phyloP scores from a whole-genome alignment of 2,888 invertebrate species.

The Malthinus seriepunctatus region DNA sequence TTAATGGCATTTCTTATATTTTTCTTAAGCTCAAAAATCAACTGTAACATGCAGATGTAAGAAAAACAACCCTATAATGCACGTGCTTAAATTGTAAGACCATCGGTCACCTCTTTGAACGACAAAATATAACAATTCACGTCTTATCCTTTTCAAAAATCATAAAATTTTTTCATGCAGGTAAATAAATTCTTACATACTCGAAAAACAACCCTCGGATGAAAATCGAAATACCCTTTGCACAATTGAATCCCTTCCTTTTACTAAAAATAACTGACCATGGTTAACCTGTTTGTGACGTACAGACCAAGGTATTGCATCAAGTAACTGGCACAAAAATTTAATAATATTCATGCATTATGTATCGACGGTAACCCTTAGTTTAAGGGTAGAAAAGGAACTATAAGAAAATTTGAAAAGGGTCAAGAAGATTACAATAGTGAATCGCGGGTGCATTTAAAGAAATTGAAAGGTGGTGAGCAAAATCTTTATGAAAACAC shows the following conservation, averaged over 20 bases:
- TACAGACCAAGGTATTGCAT: conserved; percentile 15
- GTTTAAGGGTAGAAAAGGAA: conserved; percentile 2
- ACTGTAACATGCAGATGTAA: neutral
- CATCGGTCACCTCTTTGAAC: conserved; percentile 16
- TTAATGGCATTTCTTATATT: neutral
- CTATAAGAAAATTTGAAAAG: conserved; percentile 18
- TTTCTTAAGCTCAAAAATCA: conserved; percentile 5
- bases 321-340: conserved; percentile 16
- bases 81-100: conserved; percentile 14
- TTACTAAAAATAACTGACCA: conserved; percentile 26
- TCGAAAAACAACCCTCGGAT: conserved; percentile 14
- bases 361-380: neutral
- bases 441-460: conserved; percentile 24
- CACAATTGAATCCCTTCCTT: conserved; percentile 20
- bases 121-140: conserved; percentile 12
- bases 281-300: conserved; percentile 23
- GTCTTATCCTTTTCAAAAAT: conserved; percentile 11
- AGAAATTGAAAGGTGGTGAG: conserved; percentile 29
- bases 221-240: conserved; percentile 16
- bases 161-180: conserved; percentile 1
- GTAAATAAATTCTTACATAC: conserved; percentile 12
- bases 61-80: conserved; percentile 5
- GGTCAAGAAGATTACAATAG: conserved; percentile 28
- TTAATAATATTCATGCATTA: neutral
- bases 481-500: conserved; percentile 34